Evolutionary conservation across 2,797 vertebrate species (phyloP).

Genomic region (Darevskia mixta): DNA sequence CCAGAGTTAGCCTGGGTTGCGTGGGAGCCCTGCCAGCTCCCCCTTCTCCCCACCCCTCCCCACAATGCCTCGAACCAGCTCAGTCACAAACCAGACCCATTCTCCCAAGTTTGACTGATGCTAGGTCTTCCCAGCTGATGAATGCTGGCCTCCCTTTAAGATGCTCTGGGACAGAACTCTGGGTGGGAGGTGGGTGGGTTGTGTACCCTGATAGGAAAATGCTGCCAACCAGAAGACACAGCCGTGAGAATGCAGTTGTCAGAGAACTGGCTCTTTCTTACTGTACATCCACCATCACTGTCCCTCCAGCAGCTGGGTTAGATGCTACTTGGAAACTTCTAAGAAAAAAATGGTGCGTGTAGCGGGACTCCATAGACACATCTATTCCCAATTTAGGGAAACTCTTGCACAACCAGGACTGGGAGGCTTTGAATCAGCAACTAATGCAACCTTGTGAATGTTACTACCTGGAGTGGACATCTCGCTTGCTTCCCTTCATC

Average conservation of each 20-base stretch:
- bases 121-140: neutral
- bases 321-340: neutral
- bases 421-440: neutral
- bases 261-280: neutral
- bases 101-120: neutral
- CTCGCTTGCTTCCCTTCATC: neutral
- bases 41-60: neutral
- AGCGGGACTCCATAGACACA: neutral
- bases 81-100: neutral
- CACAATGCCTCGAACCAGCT: neutral
- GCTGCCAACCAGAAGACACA: neutral
- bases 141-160: neutral
- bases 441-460: neutral
- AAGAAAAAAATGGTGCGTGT: neutral
- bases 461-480: neutral
- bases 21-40: neutral
- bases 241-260: neutral
- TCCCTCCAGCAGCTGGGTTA: neutral
- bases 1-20: neutral
- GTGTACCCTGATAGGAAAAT: neutral
- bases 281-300: neutral
- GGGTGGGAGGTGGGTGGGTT: too few relatives aligned
- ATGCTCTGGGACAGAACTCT: neutral
- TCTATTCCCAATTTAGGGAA: neutral
- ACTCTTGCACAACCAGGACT: neutral